Percentiles rank a stretch among this genome's conserved stretches.
Evolutionary conservation across 1,140 invertebrate species (phyloP).

Genomic region (Alviniconcha marisindica): DNA sequence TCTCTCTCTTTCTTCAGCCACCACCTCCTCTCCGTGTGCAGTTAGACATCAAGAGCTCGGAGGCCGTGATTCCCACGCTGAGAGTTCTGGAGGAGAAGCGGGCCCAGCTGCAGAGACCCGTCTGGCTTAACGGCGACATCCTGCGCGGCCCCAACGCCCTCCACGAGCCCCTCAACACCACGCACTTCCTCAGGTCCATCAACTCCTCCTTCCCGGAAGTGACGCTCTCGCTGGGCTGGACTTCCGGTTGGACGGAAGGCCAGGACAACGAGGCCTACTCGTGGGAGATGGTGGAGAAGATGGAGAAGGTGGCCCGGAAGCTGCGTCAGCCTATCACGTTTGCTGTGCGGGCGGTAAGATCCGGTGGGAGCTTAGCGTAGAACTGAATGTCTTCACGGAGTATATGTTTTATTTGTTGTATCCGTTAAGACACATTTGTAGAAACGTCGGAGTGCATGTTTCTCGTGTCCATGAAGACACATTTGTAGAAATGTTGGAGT

Average conservation of each 20-base stretch:
- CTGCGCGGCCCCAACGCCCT: conserved; percentile 85
- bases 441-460: too few relatives aligned
- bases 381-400: too few relatives aligned
- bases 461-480: too few relatives aligned
- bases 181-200: conserved; percentile 80
- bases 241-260: conserved; percentile 78
- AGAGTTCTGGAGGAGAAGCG: conserved; percentile 75
- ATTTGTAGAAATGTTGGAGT: too few relatives aligned
- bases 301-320: conserved; percentile 78
- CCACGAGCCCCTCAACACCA: conserved; percentile 81
- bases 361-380: too few relatives aligned
- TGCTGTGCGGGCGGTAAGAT: conserved; percentile 51
- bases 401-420: too few relatives aligned
- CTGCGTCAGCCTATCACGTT: conserved; percentile 56
- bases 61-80: conserved; percentile 83
- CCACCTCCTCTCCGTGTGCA: not conserved
- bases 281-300: conserved; percentile 81
- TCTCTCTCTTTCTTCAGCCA: not conserved
- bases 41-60: conserved; percentile 89
- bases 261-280: conserved; percentile 80
- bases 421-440: too few relatives aligned
- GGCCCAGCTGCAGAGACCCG: conserved; percentile 81
- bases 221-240: conserved; percentile 91
- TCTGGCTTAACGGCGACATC: conserved; percentile 93
- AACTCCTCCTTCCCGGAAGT: conserved; percentile 80